Evolutionary conservation across 2,888 invertebrate species (phyloP).

Genomic region (Lycophotia porphyrea): DNA sequence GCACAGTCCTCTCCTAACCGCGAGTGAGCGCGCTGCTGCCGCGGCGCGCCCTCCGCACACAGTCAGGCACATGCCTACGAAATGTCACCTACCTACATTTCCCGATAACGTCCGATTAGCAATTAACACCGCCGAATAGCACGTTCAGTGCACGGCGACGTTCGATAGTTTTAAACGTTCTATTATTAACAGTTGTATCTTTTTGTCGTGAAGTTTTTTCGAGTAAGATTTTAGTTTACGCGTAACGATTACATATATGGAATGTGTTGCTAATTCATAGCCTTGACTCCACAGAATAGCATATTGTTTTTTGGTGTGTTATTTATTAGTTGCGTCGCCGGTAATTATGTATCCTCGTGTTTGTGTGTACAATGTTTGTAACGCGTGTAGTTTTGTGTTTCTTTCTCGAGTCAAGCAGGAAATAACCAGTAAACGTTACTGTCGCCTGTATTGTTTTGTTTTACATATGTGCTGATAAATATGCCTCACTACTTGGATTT

Average conservation of each 20-base stretch:
- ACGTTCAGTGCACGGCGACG: conserved; percentile 78
- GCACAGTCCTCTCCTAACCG: conserved; percentile 88
- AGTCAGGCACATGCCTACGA: conserved; percentile 85
- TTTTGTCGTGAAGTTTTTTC: conserved; percentile 77
- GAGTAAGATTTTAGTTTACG: conserved; percentile 72
- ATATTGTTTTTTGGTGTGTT: conserved; percentile 74
- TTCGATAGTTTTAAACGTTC: conserved; percentile 69
- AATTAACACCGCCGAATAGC: conserved; percentile 83
- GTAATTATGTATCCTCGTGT: conserved; percentile 76
- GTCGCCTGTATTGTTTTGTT: conserved; percentile 74
- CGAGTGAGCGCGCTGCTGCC: conserved; percentile 89
- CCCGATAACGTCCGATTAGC: conserved; percentile 83
- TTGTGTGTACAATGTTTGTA: conserved; percentile 74
- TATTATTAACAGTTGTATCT: conserved; percentile 62
- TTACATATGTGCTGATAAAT: conserved; percentile 75
- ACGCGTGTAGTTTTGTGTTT: conserved; percentile 73
- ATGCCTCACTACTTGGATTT: conserved; percentile 79
- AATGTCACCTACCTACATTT: conserved; percentile 85
- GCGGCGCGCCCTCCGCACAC: conserved; percentile 82
- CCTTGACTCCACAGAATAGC: conserved; percentile 77
- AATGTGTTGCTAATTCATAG: conserved; percentile 86
- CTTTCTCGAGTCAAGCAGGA: conserved; percentile 78
- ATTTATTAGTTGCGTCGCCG: conserved; percentile 70
- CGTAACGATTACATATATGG: conserved; percentile 75
- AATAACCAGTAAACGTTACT: conserved; percentile 74